Base-by-base conservation (phyloP, 2,113 vertebrate species). In the Lycaon pictus region DNA sequence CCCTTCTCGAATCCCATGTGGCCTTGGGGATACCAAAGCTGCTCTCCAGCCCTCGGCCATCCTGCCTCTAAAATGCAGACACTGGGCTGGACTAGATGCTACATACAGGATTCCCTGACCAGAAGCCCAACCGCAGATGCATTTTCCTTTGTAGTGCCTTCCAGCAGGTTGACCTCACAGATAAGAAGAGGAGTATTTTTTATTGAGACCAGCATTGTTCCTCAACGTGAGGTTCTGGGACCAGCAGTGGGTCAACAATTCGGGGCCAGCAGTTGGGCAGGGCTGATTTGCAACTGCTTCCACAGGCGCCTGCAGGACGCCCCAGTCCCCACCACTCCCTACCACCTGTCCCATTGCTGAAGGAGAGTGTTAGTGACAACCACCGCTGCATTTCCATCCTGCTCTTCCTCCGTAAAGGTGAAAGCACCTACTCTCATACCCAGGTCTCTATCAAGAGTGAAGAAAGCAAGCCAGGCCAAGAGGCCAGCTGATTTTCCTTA, bases 11-110 rank as follows among this genome's bases (percentile, higher is more conserved):
- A 3, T 35, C 37, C 13, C 7, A 4, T 0, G 4, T 43, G 60
- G 53, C 32, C 8, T 20, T 37, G 4, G 23, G 51, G 27, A 6
- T 2, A 2, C 13, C 48, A 0, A 55, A 43, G 17, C 3, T 23
- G 25, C 13, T 23, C 12, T 43, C 62, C 13, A 16, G 79, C 23
- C 20, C 67, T 62, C 79, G 22, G 77, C 37, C 35, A 29, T 5
- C 35, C 32, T 8, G 1, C 58, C 77, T 58, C 35, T 22, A 23
- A 60, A 5, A 56, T 51, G 69, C 22, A 32, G 90, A 35, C 29
- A 5, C 3, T 0, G 16, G 43, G 83, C 43, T 19, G 27, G 29
- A 82, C n/a, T 4, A 12, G 27, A 58, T 27, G 1, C 58, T 20
- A 2, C 13, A 9, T 7, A 51, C 29, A 2, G 10, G 1, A 43